phyloP scores from a whole-genome alignment of 2,113 vertebrate genomes.

The Amazona vittata region DNA sequence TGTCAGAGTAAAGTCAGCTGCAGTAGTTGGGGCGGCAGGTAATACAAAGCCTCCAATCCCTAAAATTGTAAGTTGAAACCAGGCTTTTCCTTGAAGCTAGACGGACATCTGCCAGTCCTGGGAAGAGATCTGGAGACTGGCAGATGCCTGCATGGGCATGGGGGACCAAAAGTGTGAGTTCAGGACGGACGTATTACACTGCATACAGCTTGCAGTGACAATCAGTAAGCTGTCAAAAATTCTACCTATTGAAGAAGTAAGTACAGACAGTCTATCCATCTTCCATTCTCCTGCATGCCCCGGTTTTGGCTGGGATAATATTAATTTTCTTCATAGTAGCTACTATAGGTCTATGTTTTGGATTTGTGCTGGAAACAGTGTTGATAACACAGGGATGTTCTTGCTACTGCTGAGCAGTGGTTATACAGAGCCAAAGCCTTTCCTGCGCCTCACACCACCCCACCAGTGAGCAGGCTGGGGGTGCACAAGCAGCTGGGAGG shows the following conservation, averaged over 20 bases:
- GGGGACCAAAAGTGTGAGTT: not conserved
- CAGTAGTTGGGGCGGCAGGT: not conserved
- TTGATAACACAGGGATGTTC: not conserved
- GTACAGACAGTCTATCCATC: not conserved
- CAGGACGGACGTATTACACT: not conserved
- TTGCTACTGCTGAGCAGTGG: not conserved
- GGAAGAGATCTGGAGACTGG: not conserved
- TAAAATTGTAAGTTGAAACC: not conserved
- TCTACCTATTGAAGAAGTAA: not conserved
- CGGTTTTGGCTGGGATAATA: not conserved
- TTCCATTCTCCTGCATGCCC: not conserved
- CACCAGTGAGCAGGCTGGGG: rapidly evolving
- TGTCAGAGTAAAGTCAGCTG: not conserved
- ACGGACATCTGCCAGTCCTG: not conserved
- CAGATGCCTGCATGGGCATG: not conserved
- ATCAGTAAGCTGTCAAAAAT: not conserved
- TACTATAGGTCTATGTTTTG: rapidly evolving
- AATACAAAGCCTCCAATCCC: not conserved
- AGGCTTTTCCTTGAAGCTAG: not conserved
- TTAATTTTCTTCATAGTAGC: not conserved
- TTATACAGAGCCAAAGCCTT: not conserved
- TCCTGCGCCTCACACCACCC: not conserved
- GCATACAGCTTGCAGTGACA: not conserved
- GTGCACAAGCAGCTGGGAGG: not conserved
- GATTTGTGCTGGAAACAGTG: not conserved